Base-by-base conservation (phyloP, 2,113 vertebrate species). In the Orthonyx spaldingii region DNA sequence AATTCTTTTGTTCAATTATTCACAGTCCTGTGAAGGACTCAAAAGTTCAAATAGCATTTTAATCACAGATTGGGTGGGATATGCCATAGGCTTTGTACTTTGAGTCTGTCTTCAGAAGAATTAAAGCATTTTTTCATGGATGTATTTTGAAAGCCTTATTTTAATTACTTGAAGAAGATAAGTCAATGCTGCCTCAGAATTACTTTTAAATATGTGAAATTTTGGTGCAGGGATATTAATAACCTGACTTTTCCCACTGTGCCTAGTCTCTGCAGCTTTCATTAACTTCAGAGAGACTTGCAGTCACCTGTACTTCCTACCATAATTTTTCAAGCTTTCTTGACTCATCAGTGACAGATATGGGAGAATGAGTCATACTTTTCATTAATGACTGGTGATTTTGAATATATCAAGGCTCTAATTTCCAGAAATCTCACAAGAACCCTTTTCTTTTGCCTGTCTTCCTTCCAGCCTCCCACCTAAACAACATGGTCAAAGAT, bases 1-100 rank as follows among this genome's bases (percentile, higher is more conserved):
- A 93, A 90, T 63, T 80, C 57, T 63, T 92, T 88, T 94, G 71
- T 96, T 96, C 87, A 94, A 63, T 96, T 91, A 97, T 91, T 94
- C 94, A 95, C 53, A 86, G 85, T 77, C 50, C 42, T 88, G 12
- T 5, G 33, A 74, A 88, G 71, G 63, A 71, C 66, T 91, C 26
- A 33, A 78, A 70, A 92, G 56, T 93, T 94, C 64, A 71, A 81
- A 74, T 89, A 81, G 56, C 56, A 89, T 72, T 68, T 93, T 80
- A 86, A 85, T 83, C 82, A 90, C 28, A 75, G 65, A 52, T 70
- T 68, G 55, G 47, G n/a, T 92, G 39, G 79, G 46, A 46, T 90
- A 10, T 35, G 28, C 47, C 50, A 46, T 46, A 77, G n/a, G 32
- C 41, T 79, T 82, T 61, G 26, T 88, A 71, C 33, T 39, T 49